A percentile compares a stretch with the other conserved stretches of the same genome.
Evolutionary conservation across 2,797 vertebrate genomes (phyloP).

Genomic region (Rhynchonycteris naso): DNA sequence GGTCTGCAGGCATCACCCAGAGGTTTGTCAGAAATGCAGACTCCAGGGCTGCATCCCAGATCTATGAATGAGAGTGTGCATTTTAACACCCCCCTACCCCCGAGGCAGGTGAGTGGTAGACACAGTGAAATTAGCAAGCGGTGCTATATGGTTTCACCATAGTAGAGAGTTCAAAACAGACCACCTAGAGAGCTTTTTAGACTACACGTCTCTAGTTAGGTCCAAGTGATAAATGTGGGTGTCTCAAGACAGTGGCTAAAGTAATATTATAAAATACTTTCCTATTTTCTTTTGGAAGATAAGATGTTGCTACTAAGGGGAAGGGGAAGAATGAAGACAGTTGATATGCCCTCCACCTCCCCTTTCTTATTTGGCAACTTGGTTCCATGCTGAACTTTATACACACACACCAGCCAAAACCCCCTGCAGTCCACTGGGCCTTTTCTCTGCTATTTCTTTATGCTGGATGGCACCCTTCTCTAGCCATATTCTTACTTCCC

Average conservation of each 20-base stretch:
- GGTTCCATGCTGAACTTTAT: not conserved
- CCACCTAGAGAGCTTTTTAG: not conserved
- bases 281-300: not conserved
- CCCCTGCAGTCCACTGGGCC: too few relatives aligned
- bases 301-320: not conserved
- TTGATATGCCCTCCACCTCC: not conserved
- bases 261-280: not conserved
- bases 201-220: not conserved
- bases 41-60: not conserved
- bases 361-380: not conserved
- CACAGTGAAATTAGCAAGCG: not conserved
- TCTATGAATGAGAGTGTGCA: not conserved
- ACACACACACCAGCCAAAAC: not conserved
- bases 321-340: not conserved
- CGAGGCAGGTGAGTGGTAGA: not conserved
- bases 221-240: not conserved
- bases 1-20: not conserved
- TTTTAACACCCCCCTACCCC: not conserved
- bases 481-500: too few relatives aligned
- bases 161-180: not conserved
- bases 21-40: not conserved
- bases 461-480: not conserved
- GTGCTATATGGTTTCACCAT: not conserved
- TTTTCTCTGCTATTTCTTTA: not conserved
- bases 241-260: not conserved